Evolutionary conservation across 2,888 invertebrate genomes (phyloP), one percentile per base, ranked within the genome.

Genomic region (Melanostoma scalare): DNA sequence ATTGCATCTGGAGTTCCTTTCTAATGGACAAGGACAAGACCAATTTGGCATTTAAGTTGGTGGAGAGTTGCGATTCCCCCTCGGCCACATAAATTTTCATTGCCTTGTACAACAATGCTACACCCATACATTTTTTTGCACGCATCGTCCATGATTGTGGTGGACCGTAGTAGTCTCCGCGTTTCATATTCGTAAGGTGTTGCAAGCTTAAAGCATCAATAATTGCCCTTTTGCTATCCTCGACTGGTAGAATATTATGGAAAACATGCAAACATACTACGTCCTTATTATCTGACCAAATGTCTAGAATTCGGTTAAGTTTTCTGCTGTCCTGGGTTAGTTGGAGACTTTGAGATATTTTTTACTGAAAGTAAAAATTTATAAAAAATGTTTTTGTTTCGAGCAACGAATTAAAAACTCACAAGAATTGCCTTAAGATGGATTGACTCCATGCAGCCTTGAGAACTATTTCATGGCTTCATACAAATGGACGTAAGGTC

Each of bases 191-290:
- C 44, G 95, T 95, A 86, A 98, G 91, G 88, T 95, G 95, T 0
- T 93, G 90, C 4, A 96, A 87, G 0, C 96, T 96, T 5, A 99
- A 90, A 0, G 97, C 96, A 87, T 97, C 96, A 10, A 99, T 98
- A 94, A 99, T 98, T 6, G 96, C 99, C 85, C 98, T 92, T 0
- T 98, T 97, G 86, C 95, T 97, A 0, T 99, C 99, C 90, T 99
- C 99, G 0, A 95, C 96, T 0, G 97, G 96, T 60, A 97, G 95
- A 1, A 96, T 94, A 90, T 98, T 97, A 88, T 97, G 97, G 89
- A 97, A 99, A 53, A 98, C 93, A 87, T 97, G 97, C 0, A 99
- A 92, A 74, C 98, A 97, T 0, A 99, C 94, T 0, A 99, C 98
- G 0, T 99, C 99, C 9, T 93, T 92, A 69, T 95, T 94, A 86